Base-by-base conservation (phyloP, 2,797 vertebrate species). In the Tolypeutes matacus region DNA sequence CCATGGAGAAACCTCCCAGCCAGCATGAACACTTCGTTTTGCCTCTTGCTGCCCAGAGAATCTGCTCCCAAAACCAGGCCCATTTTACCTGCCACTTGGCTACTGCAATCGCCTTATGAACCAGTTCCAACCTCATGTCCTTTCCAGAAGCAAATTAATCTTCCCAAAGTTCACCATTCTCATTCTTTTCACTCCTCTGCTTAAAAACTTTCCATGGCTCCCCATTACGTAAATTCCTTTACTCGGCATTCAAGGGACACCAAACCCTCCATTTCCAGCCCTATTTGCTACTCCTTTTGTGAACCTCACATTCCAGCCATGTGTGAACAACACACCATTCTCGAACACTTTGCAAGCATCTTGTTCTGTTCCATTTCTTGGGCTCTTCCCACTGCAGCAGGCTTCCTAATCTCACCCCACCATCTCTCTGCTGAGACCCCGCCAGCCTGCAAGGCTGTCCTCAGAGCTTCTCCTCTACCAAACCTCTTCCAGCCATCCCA, bases 251-350 rank as follows among this genome's bases (percentile, higher is more conserved):
- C 7, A 5, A 60, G 21, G 23, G 34, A 8, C 12, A 0, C 53
- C 31, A 56, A 25, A 3, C 39, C 46, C 56, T 56, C 34, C 7
- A 12, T 36, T 39, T 60, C 29, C 15, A 12, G 20, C 13, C 53
- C 27, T 42, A 2, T 14, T 10, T 25, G 4, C 39, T 15, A 12
- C 56, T 49, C 21, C 18, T 39, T 31, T 42, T 5, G 0, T 0
- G 5, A 1, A 4, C 64, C 65, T 13, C 13, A 34, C 39, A 36
- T 12, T 21, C 62, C 0, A 2, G 17, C 34, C 65, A 14, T 1
- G 1, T 18, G 25, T 11, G 29, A n/a, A 10, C 8, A 10, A 31
- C 39, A 5, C 14, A 14, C 29, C 27, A 2, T 14, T 42, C 56
- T 21, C 76, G 31, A 31, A 49, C 27, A 7, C 56, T 56, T 20